Percentiles rank a stretch among this genome's conserved stretches.
These are phyloP conservation scores for Sterna hirundo DNA, from an alignment of 2,113 vertebrate species.

Conservation along the genomic window DNA sequence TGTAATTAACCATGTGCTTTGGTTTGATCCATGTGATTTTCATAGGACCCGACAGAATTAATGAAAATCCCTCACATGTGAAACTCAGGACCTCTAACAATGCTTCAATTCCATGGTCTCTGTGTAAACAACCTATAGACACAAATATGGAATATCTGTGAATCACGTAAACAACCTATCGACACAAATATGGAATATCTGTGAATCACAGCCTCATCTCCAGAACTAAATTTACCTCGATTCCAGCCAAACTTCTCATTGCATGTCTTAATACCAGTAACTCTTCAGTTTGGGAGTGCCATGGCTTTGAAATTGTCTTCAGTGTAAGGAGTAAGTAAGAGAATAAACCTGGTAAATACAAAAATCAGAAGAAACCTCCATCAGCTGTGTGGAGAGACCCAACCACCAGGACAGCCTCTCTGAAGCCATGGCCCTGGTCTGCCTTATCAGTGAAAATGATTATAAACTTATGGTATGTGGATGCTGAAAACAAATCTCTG, in stretches of 20 bases:
- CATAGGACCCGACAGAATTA: constrained; percentile 19
- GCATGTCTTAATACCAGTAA: neutral
- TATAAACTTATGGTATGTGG: neutral
- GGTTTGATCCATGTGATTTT: constrained; percentile 54
- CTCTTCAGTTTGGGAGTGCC: neutral
- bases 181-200: neutral
- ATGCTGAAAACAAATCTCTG: neutral
- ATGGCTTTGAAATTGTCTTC: neutral
- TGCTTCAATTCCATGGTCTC: neutral
- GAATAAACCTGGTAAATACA: neutral
- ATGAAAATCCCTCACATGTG: constrained; percentile 52
- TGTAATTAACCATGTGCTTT: constrained; percentile 28
- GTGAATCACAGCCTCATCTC: neutral
- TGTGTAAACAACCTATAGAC: neutral
- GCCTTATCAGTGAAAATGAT: neutral
- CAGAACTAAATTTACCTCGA: neutral
- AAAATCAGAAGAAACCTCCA: neutral
- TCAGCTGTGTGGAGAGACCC: neutral
- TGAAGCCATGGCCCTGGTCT: neutral
- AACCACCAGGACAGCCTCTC: neutral
- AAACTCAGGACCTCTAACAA: constrained; percentile 3
- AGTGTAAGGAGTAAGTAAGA: neutral
- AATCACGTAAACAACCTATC: neutral
- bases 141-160: neutral
- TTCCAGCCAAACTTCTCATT: neutral